Evolutionary conservation across 2,888 invertebrate genomes (phyloP), one percentile per base, ranked within the genome.

Genomic region (Cynaeus angustus): DNA sequence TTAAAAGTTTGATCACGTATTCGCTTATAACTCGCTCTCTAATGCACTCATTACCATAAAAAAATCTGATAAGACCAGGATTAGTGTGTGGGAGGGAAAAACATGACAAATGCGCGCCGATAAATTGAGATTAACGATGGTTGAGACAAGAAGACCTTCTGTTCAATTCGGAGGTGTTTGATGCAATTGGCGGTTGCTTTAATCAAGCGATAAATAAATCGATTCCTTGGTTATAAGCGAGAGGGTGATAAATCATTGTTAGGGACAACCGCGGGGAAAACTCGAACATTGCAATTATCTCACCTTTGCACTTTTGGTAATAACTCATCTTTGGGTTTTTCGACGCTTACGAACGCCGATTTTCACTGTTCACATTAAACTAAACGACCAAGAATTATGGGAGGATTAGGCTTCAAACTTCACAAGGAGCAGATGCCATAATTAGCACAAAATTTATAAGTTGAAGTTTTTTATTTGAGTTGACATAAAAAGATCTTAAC

Each of bases 191-290:
- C 56, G 38, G 48, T 66, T 33, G 37, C 48, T 48, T 58, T 66
- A 66, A 66, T 66, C 48, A 58, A 38, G 13, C 56, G 46, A 46
- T 48, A 16, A 56, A 48, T 50, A 58, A 66, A 66, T 66, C 66
- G 66, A 58, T 66, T 14, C 38, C 58, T 56, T 58, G 56, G 12
- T 55, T 55, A 55, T 56, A 59, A 66, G 56, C 59, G 52, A 38
- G 30, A 13, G 21, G 16, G 66, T 21, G 45, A 67, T 67, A 67
- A 67, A 67, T 67, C 66, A 67, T 52, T 58, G 50, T 67, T 67
- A 67, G 37, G 37, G 10, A 28, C 21, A 50, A 61, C 48, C 61
- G 8, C 10, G 28, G 16, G 43, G 21, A 59, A 61, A 33, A 61
- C 33, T 33, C 26, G 46, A 59, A 59, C 59, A 28, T 46, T 58